Percentiles rank a stretch among this genome's conserved stretches.
These are phyloP conservation scores for Lithodes maja DNA, from an alignment of 2,888 invertebrate genomes.

Conservation along the genomic window DNA sequence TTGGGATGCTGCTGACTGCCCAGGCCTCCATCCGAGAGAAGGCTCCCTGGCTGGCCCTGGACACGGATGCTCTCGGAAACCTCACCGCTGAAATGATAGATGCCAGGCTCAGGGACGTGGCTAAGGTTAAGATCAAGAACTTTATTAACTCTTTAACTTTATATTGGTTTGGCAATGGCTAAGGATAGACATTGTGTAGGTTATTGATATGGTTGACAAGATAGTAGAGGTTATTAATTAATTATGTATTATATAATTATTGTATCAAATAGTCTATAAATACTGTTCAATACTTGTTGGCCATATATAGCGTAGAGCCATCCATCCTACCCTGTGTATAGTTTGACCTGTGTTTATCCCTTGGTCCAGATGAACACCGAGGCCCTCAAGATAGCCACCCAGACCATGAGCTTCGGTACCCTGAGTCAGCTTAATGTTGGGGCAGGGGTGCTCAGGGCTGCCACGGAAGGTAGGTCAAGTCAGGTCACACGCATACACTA, in stretches of 20 bases:
- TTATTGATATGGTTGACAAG: too few relatives aligned
- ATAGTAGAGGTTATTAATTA: too few relatives aligned
- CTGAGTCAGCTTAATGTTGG: conserved; percentile 34
- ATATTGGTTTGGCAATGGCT: too few relatives aligned
- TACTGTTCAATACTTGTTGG: too few relatives aligned
- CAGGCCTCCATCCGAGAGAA: conserved; percentile 32
- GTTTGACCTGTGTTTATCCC: neutral
- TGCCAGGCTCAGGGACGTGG: conserved; percentile 16
- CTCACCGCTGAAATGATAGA: conserved; percentile 19
- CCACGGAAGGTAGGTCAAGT: conserved; percentile 22
- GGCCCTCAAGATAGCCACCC: conserved; percentile 11
- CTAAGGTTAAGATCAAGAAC: conserved; percentile 11
- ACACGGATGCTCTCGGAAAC: conserved; percentile 8
- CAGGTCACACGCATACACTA: too few relatives aligned
- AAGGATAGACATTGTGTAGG: too few relatives aligned
- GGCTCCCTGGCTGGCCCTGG: conserved; percentile 38
- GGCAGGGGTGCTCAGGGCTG: conserved; percentile 32
- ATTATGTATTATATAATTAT: too few relatives aligned
- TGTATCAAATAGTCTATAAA: too few relatives aligned
- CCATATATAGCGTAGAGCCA: too few relatives aligned
- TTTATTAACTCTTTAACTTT: too few relatives aligned
- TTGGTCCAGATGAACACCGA: conserved; percentile 34
- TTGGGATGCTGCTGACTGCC: conserved; percentile 41
- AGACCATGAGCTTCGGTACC: conserved; percentile 23
- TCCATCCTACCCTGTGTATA: too few relatives aligned